Evolutionary conservation across 2,888 invertebrate genomes (phyloP).

Genomic region (Drosophila helvetica): DNA sequence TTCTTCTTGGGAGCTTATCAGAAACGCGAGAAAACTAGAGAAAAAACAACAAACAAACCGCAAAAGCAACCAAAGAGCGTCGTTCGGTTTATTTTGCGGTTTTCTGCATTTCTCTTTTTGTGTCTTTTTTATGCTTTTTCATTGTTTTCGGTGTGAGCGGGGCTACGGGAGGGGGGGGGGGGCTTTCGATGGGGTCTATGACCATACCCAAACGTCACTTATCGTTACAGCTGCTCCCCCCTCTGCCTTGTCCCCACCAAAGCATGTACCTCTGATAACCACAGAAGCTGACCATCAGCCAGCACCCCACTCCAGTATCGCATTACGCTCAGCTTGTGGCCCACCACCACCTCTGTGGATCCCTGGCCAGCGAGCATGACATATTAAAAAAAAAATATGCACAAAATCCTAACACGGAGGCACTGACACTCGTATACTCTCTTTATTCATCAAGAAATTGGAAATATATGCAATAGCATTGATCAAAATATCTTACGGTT

Average conservation of each 20-base stretch:
- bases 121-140: slow-evolving; percentile 42
- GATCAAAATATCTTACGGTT: background rate
- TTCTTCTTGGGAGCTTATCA: slow-evolving; percentile 35
- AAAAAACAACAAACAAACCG: slow-evolving; percentile 34
- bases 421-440: background rate
- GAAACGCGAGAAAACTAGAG: background rate
- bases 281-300: background rate
- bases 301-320: background rate
- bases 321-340: slow-evolving; percentile 5
- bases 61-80: slow-evolving; percentile 51
- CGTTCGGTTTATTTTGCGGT: slow-evolving; percentile 41
- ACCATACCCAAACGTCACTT: slow-evolving; percentile 43
- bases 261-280: background rate
- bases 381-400: slow-evolving; percentile 24
- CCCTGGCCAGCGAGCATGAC: slow-evolving; percentile 28
- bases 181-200: slow-evolving; percentile 30
- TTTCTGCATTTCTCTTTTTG: slow-evolving; percentile 45
- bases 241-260: background rate
- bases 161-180: background rate
- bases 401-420: background rate
- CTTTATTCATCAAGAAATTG: background rate
- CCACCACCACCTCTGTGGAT: slow-evolving; percentile 22
- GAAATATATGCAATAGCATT: too few relatives aligned
- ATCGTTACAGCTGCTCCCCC: slow-evolving; percentile 23
- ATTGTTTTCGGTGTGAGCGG: slow-evolving; percentile 16